A percentile compares a stretch with the other conserved stretches of the same genome.
Conservation (phyloP, 2,113 vertebrate species). For the Okapia johnstoni region DNA sequence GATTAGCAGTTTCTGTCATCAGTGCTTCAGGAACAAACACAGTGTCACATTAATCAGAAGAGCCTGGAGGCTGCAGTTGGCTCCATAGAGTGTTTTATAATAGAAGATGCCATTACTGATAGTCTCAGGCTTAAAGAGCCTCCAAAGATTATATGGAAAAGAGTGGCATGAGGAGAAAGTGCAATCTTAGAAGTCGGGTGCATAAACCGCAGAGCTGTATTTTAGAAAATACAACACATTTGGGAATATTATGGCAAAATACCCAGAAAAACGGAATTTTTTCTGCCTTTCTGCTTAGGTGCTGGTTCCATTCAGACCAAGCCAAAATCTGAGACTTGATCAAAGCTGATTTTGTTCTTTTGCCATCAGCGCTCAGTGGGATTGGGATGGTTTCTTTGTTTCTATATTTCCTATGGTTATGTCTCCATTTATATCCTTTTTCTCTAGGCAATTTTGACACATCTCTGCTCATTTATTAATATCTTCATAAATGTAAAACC, state of each 20-base stretch:
- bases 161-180: background rate
- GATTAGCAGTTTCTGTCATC: background rate
- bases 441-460: slow-evolving; percentile 11
- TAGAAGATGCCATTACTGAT: background rate
- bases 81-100: background rate
- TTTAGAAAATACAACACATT: background rate
- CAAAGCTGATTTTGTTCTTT: background rate
- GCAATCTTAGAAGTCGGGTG: background rate
- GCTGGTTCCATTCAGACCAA: background rate
- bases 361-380: background rate
- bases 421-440: slow-evolving; percentile 13
- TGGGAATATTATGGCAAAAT: background rate
- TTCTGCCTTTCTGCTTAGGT: background rate
- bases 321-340: background rate
- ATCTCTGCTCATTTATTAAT: slow-evolving; percentile 66
- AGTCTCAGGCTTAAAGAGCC: background rate
- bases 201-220: background rate
- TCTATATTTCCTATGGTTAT: background rate
- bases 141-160: background rate
- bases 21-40: background rate
- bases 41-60: background rate
- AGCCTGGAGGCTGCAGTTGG: background rate
- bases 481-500: slow-evolving; percentile 62
- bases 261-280: background rate
- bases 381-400: background rate